Conservation (phyloP, 1,140 invertebrate genomes). For the Drosophila santomea region DNA sequence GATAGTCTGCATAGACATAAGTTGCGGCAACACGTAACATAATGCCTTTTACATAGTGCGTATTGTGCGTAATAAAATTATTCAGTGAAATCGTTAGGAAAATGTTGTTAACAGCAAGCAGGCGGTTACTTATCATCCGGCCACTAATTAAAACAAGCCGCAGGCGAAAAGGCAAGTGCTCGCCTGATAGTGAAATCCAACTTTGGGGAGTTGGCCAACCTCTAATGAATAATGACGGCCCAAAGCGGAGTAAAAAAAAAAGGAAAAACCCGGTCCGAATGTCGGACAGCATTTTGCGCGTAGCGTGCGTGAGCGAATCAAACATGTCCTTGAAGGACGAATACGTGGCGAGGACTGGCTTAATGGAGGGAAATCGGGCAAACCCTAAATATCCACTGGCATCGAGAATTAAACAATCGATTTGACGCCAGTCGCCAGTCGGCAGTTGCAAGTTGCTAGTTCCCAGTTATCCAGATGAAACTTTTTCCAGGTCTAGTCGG, state of each 20-base stretch:
- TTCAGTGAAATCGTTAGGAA: background rate
- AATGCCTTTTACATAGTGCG: too few species aligned
- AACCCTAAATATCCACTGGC: conserved; percentile 40
- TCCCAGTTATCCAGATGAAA: background rate
- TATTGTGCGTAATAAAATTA: background rate
- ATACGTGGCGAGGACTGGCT: background rate
- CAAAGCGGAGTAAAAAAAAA: conserved; percentile 31
- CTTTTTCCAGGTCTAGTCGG: conserved; percentile 16
- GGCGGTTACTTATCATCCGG: background rate
- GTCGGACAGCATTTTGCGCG: conserved; percentile 20
- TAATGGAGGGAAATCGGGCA: too few species aligned
- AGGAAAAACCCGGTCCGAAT: conserved; percentile 6
- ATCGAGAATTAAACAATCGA: conserved; percentile 54
- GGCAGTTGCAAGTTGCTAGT: background rate
- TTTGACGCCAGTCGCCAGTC: conserved; percentile 34
- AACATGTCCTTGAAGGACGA: conserved; percentile 29
- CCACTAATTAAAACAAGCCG: conserved; percentile 20
- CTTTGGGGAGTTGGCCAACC: conserved; percentile 24
- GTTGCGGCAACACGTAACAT: too few species aligned
- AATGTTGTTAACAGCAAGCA: background rate
- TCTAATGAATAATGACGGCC: conserved; percentile 57
- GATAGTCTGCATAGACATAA: too few species aligned
- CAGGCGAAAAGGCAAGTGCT: background rate
- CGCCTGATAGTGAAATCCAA: conserved; percentile 2
- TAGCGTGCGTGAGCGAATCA: conserved; percentile 44